phyloP scores from a whole-genome alignment of 2,888 invertebrate species.

The Oscheius myriophilus region DNA sequence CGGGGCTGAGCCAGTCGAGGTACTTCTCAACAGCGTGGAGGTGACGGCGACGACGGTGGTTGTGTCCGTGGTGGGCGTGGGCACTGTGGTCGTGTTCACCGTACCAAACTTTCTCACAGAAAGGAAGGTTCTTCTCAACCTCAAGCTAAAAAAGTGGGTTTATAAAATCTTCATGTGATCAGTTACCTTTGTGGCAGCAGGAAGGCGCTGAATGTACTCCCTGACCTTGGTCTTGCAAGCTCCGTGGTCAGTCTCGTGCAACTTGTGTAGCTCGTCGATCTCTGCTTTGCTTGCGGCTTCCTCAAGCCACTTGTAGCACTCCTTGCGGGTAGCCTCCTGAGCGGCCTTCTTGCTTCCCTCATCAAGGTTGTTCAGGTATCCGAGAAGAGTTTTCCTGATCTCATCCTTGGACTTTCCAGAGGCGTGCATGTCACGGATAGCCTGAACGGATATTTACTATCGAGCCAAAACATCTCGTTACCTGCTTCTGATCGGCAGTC shows the following conservation, averaged over 20 bases:
- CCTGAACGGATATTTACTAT: neutral
- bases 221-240: slow-evolving; percentile 55
- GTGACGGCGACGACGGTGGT: slow-evolving; percentile 39
- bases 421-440: slow-evolving; percentile 34
- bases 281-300: slow-evolving; percentile 57
- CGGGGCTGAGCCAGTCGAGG: slow-evolving; percentile 44
- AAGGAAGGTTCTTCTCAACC: slow-evolving; percentile 56
- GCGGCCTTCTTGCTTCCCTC: slow-evolving; percentile 33
- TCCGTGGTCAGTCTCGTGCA: slow-evolving; percentile 55
- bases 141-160: slow-evolving; percentile 29
- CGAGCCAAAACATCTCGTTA: slow-evolving; percentile 25
- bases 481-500: slow-evolving; percentile 42
- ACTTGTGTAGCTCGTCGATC: slow-evolving; percentile 51
- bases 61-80: slow-evolving; percentile 34
- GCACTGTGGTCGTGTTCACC: slow-evolving; percentile 40
- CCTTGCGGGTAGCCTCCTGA: slow-evolving; percentile 36
- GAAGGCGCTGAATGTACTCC: slow-evolving; percentile 47
- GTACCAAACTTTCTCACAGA: slow-evolving; percentile 60
- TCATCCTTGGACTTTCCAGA: slow-evolving; percentile 51
- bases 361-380: slow-evolving; percentile 38
- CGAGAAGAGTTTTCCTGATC: slow-evolving; percentile 52
- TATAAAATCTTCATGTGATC: neutral
- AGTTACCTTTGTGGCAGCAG: slow-evolving; percentile 31
- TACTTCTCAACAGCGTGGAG: slow-evolving; percentile 43
- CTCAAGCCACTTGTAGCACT: slow-evolving; percentile 61